These are phyloP conservation scores for Indri indri DNA, from an alignment of 2,113 vertebrate species.

Conservation along the genomic window DNA sequence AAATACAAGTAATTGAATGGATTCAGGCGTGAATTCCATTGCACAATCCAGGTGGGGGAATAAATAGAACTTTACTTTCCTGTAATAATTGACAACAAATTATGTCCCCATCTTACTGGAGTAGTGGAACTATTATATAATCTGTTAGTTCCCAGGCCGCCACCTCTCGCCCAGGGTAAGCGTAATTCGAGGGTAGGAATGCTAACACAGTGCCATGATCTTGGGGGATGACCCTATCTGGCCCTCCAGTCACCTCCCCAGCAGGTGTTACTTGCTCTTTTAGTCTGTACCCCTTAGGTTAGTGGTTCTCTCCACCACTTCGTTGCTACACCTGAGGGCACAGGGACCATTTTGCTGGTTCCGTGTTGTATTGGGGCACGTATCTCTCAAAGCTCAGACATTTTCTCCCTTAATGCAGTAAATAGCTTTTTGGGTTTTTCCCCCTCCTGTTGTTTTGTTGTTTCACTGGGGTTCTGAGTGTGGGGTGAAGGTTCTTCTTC, in stretches of 20 bases:
- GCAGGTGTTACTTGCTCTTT: background rate
- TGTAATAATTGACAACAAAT: background rate
- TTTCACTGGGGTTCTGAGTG: background rate
- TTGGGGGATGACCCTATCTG: background rate
- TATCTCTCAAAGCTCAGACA: background rate
- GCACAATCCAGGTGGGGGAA: background rate
- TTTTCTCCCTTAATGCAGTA: background rate
- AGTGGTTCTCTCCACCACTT: background rate
- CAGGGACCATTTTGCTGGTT: background rate
- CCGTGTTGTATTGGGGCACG: rapidly evolving
- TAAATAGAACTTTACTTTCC: background rate
- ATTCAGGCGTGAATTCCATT: background rate
- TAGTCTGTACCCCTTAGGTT: rapidly evolving
- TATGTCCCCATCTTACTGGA: background rate
- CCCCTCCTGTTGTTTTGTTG: background rate
- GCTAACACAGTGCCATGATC: background rate
- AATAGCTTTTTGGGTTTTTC: background rate
- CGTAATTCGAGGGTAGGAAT: background rate
- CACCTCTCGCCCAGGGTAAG: background rate
- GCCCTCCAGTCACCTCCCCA: background rate
- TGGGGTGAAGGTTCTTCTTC: background rate
- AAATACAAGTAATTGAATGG: background rate
- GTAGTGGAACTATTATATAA: background rate
- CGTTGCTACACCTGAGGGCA: background rate
- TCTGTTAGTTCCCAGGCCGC: background rate